These are phyloP conservation scores for Pollachius pollachius DNA, from an alignment of 2,113 vertebrate genomes.

Conservation along the genomic window DNA sequence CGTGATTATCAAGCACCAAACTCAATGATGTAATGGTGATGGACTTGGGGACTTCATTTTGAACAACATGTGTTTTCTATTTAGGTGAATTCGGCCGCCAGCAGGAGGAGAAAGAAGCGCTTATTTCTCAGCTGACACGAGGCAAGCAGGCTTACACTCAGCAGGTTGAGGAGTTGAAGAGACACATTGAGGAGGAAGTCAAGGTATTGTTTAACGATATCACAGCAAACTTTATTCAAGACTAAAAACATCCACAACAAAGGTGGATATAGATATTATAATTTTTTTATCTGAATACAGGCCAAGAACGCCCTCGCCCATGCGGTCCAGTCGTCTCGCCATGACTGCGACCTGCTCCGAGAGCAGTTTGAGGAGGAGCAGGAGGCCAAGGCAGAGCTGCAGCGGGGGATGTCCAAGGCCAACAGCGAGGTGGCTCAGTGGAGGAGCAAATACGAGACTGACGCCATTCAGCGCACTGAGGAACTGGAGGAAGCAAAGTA, in stretches of 20 bases:
- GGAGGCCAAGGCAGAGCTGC: conserved; percentile 75
- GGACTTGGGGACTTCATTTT: too few species aligned
- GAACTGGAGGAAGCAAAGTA: conserved; percentile 78
- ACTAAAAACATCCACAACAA: neutral
- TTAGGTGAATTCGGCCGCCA: conserved; percentile 80
- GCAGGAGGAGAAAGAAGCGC: conserved; percentile 79
- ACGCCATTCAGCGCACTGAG: conserved; percentile 75
- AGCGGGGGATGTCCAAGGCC: conserved; percentile 67
- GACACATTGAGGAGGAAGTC: conserved; percentile 80
- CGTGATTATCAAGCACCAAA: too few species aligned
- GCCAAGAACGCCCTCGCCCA: conserved; percentile 87
- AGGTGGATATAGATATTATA: too few species aligned
- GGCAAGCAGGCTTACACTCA: conserved; percentile 80
- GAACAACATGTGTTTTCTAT: neutral
- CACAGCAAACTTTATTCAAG: neutral
- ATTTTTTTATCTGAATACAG: conserved; percentile 46
- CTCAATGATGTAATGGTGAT: too few species aligned
- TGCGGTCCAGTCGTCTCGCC: conserved; percentile 67
- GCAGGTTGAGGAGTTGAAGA: conserved; percentile 83
- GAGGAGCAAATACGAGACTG: conserved; percentile 72
- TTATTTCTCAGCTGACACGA: conserved; percentile 80
- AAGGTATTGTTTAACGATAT: conserved; percentile 46
- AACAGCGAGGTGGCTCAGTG: conserved; percentile 78
- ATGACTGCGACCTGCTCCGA: conserved; percentile 75
- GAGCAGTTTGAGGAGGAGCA: conserved; percentile 82